phyloP scores from a whole-genome alignment of 2,888 invertebrate genomes.

The Tachystola acroxantha region DNA sequence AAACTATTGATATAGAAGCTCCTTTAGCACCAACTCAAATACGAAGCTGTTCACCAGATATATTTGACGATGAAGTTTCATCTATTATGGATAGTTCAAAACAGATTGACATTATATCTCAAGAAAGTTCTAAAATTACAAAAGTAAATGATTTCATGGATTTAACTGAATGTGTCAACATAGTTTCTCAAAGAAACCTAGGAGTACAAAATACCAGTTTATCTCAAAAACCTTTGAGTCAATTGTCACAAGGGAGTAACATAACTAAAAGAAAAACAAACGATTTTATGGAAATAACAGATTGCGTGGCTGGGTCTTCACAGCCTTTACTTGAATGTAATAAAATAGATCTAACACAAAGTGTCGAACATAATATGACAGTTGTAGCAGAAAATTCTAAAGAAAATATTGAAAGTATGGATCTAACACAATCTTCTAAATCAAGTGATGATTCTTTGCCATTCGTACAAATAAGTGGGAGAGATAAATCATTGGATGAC shows the following conservation, averaged over 20 bases:
- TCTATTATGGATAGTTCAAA: slow-evolving; percentile 21
- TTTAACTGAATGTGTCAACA: slow-evolving; percentile 38
- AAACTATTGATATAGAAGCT: slow-evolving; percentile 4
- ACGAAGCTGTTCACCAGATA: slow-evolving; percentile 63
- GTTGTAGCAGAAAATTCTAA: slow-evolving; percentile 3
- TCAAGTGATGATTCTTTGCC: slow-evolving; percentile 42
- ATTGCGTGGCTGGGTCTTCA: slow-evolving; percentile 36
- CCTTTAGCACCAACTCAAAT: slow-evolving; percentile 7
- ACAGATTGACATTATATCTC: slow-evolving; percentile 15
- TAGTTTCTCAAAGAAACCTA: slow-evolving; percentile 10
- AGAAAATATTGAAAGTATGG: slow-evolving; percentile 23
- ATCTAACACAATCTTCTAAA: slow-evolving; percentile 50
- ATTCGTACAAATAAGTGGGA: slow-evolving; percentile 29
- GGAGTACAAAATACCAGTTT: slow-evolving; percentile 5
- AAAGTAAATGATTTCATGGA: slow-evolving; percentile 36
- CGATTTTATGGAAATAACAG: slow-evolving; percentile 59
- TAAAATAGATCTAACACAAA: slow-evolving; percentile 38
- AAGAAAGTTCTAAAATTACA: slow-evolving; percentile 15
- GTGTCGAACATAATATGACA: slow-evolving; percentile 14
- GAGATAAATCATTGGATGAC: slow-evolving; percentile 30
- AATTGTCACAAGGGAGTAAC: slow-evolving; percentile 25
- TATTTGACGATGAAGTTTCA: slow-evolving; percentile 65
- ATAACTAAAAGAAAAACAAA: slow-evolving; percentile 37
- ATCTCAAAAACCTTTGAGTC: slow-evolving; percentile 11
- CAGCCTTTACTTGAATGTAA: slow-evolving; percentile 17